A percentile compares a stretch with the other conserved stretches of the same genome.
phyloP scores from a whole-genome alignment of 2,888 invertebrate genomes.

The Andrena hattorfiana region DNA sequence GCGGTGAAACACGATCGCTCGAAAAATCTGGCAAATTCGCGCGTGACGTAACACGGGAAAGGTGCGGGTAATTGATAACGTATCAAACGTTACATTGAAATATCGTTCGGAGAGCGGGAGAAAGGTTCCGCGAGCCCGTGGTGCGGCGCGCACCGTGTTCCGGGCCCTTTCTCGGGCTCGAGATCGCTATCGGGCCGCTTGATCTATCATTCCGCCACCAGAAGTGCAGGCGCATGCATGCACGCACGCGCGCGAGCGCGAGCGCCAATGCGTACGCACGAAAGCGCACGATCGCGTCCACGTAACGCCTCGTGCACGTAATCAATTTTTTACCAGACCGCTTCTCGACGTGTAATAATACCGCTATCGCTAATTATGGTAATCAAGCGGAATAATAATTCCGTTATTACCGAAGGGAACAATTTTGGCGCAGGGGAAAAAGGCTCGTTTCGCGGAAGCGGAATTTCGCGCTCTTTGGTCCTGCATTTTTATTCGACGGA shows the following conservation, averaged over 20 bases:
- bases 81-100: slow-evolving; percentile 61
- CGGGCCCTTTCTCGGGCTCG: slow-evolving; percentile 57
- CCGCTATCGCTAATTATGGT: slow-evolving; percentile 25
- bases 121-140: slow-evolving; percentile 50
- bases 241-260: slow-evolving; percentile 32
- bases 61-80: slow-evolving; percentile 57
- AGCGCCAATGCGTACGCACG: slow-evolving; percentile 37
- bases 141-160: slow-evolving; percentile 46
- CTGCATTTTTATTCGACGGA: neutral
- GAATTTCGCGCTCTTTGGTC: neutral
- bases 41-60: slow-evolving; percentile 54
- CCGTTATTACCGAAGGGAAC: slow-evolving; percentile 1
- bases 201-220: slow-evolving; percentile 65
- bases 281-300: slow-evolving; percentile 49
- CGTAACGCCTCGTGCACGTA: slow-evolving; percentile 47
- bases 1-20: slow-evolving; percentile 12
- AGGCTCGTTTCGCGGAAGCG: neutral
- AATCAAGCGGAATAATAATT: neutral
- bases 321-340: slow-evolving; percentile 17
- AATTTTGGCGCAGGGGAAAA: neutral
- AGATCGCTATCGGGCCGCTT: slow-evolving; percentile 57
- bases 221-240: slow-evolving; percentile 52
- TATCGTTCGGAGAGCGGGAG: slow-evolving; percentile 57
- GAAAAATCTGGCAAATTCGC: slow-evolving; percentile 57
- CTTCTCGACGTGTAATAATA: neutral